Percentiles rank a stretch among this genome's conserved stretches.
phyloP scores from a whole-genome alignment of 2,888 invertebrate species.

The Folsomia manolachei region DNA sequence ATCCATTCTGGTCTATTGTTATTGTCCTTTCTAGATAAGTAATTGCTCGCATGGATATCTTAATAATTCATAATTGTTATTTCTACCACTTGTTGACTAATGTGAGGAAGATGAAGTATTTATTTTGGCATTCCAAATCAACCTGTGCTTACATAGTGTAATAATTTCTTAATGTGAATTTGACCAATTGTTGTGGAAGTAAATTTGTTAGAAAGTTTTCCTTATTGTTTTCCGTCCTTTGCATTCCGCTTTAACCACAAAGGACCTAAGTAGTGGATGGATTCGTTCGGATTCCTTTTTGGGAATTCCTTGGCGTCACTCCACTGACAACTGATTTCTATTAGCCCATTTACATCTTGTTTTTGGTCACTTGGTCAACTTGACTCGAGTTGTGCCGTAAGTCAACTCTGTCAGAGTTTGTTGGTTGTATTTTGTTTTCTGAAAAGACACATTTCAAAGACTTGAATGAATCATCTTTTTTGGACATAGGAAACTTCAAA shows the following conservation, averaged over 20 bases:
- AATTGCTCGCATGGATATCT: not conserved
- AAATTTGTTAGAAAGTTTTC: slow-evolving; percentile 20
- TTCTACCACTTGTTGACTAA: not conserved
- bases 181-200: slow-evolving; percentile 3
- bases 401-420: too few relatives aligned
- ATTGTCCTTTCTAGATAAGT: not conserved
- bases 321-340: slow-evolving; percentile 7
- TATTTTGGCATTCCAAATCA: not conserved
- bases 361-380: not conserved
- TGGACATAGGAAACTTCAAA: too few relatives aligned
- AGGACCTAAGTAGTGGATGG: not conserved
- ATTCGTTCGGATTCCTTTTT: slow-evolving; percentile 12
- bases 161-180: not conserved
- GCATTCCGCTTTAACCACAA: not conserved
- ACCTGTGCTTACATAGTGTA: not conserved
- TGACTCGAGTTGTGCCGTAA: too few relatives aligned
- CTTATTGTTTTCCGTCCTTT: slow-evolving; percentile 13
- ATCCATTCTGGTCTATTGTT: not conserved
- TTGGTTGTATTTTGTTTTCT: not conserved
- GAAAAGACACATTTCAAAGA: not conserved
- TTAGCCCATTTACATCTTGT: slow-evolving; percentile 6
- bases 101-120: not conserved
- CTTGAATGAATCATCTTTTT: not conserved
- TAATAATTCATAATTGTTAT: not conserved
- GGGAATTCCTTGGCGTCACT: slow-evolving; percentile 11